phyloP scores from a whole-genome alignment of 1,140 invertebrate genomes.

The Drosophila dunni region DNA sequence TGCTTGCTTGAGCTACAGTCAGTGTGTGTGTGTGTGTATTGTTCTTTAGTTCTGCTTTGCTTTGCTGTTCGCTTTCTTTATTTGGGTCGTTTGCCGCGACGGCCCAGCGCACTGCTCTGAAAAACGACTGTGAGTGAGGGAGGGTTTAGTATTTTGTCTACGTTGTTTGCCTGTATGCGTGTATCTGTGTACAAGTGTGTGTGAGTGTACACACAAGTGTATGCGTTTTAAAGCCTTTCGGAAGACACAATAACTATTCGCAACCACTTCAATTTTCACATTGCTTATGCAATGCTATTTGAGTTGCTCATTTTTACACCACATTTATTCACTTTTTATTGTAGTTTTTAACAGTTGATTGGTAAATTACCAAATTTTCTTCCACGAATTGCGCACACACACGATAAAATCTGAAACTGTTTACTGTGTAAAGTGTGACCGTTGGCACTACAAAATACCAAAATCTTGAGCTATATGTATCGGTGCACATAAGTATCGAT shows the following conservation, averaged over 20 bases:
- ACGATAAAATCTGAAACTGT: slow-evolving; percentile 74
- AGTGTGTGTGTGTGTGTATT: slow-evolving; percentile 6
- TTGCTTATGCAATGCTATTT: slow-evolving; percentile 9
- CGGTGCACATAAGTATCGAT: neutral
- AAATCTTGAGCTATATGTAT: neutral
- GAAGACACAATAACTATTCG: slow-evolving; percentile 16
- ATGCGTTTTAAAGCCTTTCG: slow-evolving; percentile 3
- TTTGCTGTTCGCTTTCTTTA: slow-evolving; percentile 53
- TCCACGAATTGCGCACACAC: slow-evolving; percentile 54
- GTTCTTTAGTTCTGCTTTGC: slow-evolving; percentile 50
- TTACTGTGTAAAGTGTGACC: slow-evolving; percentile 58
- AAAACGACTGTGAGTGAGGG: slow-evolving; percentile 54
- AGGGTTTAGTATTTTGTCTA: slow-evolving; percentile 76
- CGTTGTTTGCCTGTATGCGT: slow-evolving; percentile 48
- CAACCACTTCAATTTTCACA: slow-evolving; percentile 27
- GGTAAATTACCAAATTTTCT: slow-evolving; percentile 52
- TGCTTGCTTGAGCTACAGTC: neutral
- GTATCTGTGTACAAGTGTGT: slow-evolving; percentile 27
- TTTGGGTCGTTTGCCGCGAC: slow-evolving; percentile 70
- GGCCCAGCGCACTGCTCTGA: slow-evolving; percentile 55
- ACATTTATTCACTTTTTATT: slow-evolving; percentile 25
- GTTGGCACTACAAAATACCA: neutral
- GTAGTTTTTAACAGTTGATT: slow-evolving; percentile 13
- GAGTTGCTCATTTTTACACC: slow-evolving; percentile 2
- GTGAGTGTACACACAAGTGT: slow-evolving; percentile 23